Evolutionary conservation across 2,888 invertebrate genomes (phyloP).

Genomic region (Parthenolecanium corni): DNA sequence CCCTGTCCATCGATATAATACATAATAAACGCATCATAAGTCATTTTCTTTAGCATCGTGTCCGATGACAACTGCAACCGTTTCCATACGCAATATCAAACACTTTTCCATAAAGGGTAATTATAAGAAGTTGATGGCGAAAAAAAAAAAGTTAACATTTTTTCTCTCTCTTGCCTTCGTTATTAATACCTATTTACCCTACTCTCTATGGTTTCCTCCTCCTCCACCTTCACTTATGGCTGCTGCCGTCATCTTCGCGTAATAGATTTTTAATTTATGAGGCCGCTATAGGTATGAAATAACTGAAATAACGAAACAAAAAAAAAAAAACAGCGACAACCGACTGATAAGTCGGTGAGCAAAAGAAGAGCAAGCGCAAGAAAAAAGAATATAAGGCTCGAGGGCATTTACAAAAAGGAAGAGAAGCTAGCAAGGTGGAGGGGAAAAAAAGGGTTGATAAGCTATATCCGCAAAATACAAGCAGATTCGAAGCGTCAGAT

Average conservation of each 20-base stretch:
- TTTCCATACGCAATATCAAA: slow-evolving; percentile 4
- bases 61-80: neutral
- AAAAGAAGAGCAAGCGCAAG: too few relatives aligned
- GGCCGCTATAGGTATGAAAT: neutral
- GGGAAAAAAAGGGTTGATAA: neutral
- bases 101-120: slow-evolving; percentile 3
- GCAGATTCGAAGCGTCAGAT: slow-evolving; percentile 7
- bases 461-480: neutral
- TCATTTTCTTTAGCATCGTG: neutral
- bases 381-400: too few relatives aligned
- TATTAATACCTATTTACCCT: too few relatives aligned
- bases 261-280: neutral
- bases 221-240: too few relatives aligned
- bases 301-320: neutral
- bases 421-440: neutral
- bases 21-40: slow-evolving; percentile 5
- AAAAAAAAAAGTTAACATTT: neutral
- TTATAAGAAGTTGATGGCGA: neutral
- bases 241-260: too few relatives aligned
- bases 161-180: too few relatives aligned
- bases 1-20: too few relatives aligned
- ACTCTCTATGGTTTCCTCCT: too few relatives aligned
- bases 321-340: neutral
- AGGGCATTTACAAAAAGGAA: neutral
- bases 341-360: neutral